These are phyloP conservation scores for Pituophis catenifer DNA, from an alignment of 2,113 vertebrate genomes.

Conservation along the genomic window DNA sequence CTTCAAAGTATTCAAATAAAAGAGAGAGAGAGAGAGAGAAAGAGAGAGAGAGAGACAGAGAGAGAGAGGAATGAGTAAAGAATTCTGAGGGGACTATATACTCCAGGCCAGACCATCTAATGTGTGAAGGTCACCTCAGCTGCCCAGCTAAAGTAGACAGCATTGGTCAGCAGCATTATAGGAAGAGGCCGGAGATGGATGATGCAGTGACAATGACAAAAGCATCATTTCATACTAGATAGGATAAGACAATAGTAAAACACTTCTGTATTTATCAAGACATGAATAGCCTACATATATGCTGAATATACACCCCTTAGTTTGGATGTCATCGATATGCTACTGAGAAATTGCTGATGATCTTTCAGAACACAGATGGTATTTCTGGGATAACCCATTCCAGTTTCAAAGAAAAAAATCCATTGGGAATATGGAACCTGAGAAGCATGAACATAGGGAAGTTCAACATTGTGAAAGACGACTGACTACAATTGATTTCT, in stretches of 20 bases:
- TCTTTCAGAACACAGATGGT: not conserved
- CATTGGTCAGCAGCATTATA: not conserved
- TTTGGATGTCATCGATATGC: not conserved
- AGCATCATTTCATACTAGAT: not conserved
- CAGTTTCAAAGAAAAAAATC: not conserved
- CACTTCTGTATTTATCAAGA: not conserved
- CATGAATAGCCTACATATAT: not conserved
- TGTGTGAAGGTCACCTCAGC: not conserved
- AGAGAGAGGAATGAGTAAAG: not conserved
- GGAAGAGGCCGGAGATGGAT: not conserved
- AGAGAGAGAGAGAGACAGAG: fast-evolving
- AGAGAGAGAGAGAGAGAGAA: not conserved
- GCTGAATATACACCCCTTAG: not conserved
- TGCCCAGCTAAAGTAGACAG: not conserved
- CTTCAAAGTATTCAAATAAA: not conserved
- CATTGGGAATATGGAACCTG: not conserved
- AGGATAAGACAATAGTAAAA: not conserved
- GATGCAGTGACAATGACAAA: not conserved
- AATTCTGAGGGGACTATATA: not conserved
- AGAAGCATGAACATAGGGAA: not conserved
- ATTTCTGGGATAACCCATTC: not conserved
- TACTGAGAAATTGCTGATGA: not conserved
- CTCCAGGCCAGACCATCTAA: not conserved
- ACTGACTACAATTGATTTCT: not conserved
- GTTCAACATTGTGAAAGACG: not conserved